A percentile compares a stretch with the other conserved stretches of the same genome.
Conservation (phyloP, 2,888 invertebrate genomes). For the Cheilosia grossa region DNA sequence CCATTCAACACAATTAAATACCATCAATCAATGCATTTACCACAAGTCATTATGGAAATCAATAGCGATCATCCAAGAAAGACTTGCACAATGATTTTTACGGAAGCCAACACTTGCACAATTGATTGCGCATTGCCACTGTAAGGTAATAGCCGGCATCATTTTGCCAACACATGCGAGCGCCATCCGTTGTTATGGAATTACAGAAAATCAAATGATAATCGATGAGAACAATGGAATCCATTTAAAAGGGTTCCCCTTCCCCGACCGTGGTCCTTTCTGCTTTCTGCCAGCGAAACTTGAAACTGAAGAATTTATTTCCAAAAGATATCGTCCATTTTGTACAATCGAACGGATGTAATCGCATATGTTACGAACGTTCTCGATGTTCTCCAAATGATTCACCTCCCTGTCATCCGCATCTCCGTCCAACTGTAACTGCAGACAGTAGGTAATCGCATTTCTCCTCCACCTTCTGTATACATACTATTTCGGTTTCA, state of each 20-base stretch:
- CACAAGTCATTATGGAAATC: background rate
- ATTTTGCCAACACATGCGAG: constrained; percentile 22
- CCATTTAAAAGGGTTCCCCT: constrained; percentile 27
- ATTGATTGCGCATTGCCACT: constrained; percentile 25
- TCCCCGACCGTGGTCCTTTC: background rate
- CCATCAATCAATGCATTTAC: constrained; percentile 1
- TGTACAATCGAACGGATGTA: background rate
- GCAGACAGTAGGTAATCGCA: constrained; percentile 16
- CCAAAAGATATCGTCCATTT: constrained; percentile 8
- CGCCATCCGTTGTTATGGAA: constrained; percentile 34
- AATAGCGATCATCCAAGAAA: background rate
- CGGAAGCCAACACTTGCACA: background rate
- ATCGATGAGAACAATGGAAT: constrained; percentile 33
- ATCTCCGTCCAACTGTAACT: background rate
- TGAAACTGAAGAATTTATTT: constrained; percentile 18
- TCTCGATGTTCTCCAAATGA: constrained; percentile 5
- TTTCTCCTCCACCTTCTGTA: background rate
- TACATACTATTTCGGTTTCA: constrained; percentile 17
- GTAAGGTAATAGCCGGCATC: constrained; percentile 31
- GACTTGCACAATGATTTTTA: background rate
- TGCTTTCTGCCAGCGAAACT: constrained; percentile 2
- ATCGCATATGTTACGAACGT: background rate
- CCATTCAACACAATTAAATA: background rate
- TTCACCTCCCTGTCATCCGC: background rate
- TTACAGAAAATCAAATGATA: constrained; percentile 38